Base-by-base conservation (phyloP, 2,797 vertebrate species). In the Tokudaia tokunoshimensis region DNA sequence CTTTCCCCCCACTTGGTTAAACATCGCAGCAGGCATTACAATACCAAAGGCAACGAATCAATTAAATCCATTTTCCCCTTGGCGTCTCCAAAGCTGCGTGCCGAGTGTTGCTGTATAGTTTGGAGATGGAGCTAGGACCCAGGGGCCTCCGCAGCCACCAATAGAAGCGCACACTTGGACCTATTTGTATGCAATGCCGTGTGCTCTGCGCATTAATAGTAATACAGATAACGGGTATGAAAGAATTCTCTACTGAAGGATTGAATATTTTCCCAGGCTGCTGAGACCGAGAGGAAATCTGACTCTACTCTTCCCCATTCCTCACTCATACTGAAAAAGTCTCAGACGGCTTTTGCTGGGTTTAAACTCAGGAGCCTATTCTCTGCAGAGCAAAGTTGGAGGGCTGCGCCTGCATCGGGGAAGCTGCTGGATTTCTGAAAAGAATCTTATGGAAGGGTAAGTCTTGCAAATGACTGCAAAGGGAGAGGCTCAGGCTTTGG, bases 61-160 rank as follows among this genome's bases (percentile, higher is more conserved):
- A 98, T 98, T 97, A 97, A 95, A 93, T 72, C 89, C 97, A 70
- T 96, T 67, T 96, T 96, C 94, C 95, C 79, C 47, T 96, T 31
- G 3, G 80, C 37, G 76, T 67, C 75, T 91, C 75, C 97, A 94
- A 59, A 97, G 98, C 98, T 87, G 97, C 96, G 72, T 87, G 97
- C 88, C 50, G 93, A 95, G 94, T 97, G 97, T 94, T 95, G 98
- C 98, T 97, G 98, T 97, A 97, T 89, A 98, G 98, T 97, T 97
- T 86, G 91, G 97, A 96, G 96, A 91, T 96, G 97, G 99, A 99
- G 99, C 99, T 99, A 99, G 99, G 99, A 99, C 99, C 99, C 95
- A 99, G 98, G 99, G 98, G 97, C 98, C 97, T 96, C 97, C 91
- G 87, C 98, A 96, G 98, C 98, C 98, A 97, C 98, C 98, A 98